Conservation (phyloP, 2,888 invertebrate species). For the Daptonema setosum region DNA sequence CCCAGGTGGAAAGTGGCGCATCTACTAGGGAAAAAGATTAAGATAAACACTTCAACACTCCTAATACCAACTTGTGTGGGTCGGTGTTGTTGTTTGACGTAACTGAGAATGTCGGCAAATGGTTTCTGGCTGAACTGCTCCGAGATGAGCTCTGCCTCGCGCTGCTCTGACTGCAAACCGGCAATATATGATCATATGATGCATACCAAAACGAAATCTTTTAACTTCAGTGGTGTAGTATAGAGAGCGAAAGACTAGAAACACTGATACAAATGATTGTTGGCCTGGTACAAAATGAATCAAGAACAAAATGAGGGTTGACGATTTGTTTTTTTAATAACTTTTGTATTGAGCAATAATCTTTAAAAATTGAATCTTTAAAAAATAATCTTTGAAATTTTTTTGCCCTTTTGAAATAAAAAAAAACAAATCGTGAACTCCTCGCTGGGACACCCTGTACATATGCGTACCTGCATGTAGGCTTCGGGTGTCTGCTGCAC, state of each 20-base stretch:
- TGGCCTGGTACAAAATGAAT: too few species aligned
- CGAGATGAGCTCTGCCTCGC: neutral
- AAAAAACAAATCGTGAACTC: too few species aligned
- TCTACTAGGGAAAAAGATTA: too few species aligned
- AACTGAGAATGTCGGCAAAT: neutral
- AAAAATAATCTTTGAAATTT: neutral
- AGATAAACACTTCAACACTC: too few species aligned
- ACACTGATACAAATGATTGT: too few species aligned
- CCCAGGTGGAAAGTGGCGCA: too few species aligned
- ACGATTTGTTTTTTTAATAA: neutral
- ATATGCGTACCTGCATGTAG: neutral
- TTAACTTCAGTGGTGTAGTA: neutral
- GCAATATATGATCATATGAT: too few species aligned
- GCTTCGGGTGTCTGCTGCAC: neutral
- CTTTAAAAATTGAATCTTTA: neutral
- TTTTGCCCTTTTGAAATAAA: too few species aligned
- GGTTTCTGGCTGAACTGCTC: neutral
- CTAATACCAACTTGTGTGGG: neutral
- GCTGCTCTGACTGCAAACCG: neutral
- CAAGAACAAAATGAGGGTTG: too few species aligned
- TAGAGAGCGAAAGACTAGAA: too few species aligned
- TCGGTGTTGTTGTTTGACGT: neutral
- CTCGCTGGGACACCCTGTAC: too few species aligned
- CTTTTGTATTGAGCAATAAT: neutral
- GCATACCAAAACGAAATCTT: too few species aligned